A percentile compares a stretch with the other conserved stretches of the same genome.
Conservation (phyloP, 2,113 vertebrate genomes). For the Eolophus roseicapilla region DNA sequence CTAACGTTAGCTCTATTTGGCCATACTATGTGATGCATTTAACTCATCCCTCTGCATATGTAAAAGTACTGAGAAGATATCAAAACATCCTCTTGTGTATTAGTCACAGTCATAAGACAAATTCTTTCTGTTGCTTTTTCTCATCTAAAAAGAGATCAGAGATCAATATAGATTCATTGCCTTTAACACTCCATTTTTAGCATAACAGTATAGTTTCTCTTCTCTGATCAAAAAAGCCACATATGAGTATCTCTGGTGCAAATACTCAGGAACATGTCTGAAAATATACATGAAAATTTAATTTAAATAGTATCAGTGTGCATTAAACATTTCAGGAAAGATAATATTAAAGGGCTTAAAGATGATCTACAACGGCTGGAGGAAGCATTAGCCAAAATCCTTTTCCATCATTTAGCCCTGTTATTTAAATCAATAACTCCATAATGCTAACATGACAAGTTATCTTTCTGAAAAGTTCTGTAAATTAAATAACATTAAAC, state of each 20-base stretch:
- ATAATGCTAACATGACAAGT: background rate
- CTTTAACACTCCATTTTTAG: background rate
- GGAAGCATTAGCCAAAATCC: background rate
- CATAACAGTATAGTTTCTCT: background rate
- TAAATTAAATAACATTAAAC: background rate
- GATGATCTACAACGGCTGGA: background rate
- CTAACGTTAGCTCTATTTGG: background rate
- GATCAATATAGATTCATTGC: background rate
- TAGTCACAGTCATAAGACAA: background rate
- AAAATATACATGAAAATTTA: background rate
- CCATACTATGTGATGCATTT: background rate
- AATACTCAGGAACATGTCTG: background rate
- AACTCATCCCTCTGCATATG: background rate
- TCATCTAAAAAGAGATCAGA: background rate
- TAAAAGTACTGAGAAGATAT: background rate
- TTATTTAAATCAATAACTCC: background rate
- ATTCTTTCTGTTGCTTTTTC: background rate
- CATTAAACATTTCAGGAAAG: background rate
- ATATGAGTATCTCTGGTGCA: background rate
- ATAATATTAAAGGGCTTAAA: background rate
- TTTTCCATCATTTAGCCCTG: background rate
- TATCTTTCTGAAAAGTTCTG: background rate
- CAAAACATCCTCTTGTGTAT: background rate
- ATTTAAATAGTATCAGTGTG: background rate
- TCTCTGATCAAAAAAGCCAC: background rate